A percentile compares a stretch with the other conserved stretches of the same genome.
Conservation (phyloP, 2,797 vertebrate genomes). For the Pseudomugil tenellus region DNA sequence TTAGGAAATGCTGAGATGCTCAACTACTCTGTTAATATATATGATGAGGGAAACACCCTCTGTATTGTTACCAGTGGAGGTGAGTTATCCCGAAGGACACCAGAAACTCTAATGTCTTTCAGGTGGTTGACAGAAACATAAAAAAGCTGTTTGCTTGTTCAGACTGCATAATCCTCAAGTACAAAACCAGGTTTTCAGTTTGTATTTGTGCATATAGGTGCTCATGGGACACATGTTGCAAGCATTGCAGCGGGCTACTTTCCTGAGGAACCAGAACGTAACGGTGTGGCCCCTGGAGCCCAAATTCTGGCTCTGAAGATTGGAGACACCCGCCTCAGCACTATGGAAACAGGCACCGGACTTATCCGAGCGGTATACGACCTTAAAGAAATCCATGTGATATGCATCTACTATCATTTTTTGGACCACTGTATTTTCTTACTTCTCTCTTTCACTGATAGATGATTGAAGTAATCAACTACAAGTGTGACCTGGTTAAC, state of each 20-base stretch:
- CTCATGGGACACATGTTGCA: slow-evolving; percentile 97
- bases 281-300: slow-evolving; percentile 94
- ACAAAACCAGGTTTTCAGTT: not conserved
- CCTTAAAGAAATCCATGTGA: not conserved
- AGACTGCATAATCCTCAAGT: not conserved
- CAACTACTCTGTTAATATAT: slow-evolving; percentile 96
- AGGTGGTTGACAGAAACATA: not conserved
- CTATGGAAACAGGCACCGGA: slow-evolving; percentile 99
- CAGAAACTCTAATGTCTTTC: not conserved
- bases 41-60: slow-evolving; percentile 95
- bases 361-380: slow-evolving; percentile 92
- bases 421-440: not conserved
- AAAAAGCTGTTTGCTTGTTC: not conserved
- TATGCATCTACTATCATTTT: not conserved
- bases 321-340: slow-evolving; percentile 96
- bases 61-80: slow-evolving; percentile 98
- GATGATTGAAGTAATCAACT: slow-evolving; percentile 99
- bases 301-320: slow-evolving; percentile 97
- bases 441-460: slow-evolving; percentile 61
- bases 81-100: slow-evolving; percentile 58
- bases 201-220: slow-evolving; percentile 79
- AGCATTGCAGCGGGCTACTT: slow-evolving; percentile 97
- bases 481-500: slow-evolving; percentile 98
- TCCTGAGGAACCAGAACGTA: slow-evolving; percentile 94
- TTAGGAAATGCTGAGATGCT: slow-evolving; percentile 96